Evolutionary conservation across 1,140 invertebrate genomes (phyloP).

Genomic region (Pseudomyrmex cubaensis): DNA sequence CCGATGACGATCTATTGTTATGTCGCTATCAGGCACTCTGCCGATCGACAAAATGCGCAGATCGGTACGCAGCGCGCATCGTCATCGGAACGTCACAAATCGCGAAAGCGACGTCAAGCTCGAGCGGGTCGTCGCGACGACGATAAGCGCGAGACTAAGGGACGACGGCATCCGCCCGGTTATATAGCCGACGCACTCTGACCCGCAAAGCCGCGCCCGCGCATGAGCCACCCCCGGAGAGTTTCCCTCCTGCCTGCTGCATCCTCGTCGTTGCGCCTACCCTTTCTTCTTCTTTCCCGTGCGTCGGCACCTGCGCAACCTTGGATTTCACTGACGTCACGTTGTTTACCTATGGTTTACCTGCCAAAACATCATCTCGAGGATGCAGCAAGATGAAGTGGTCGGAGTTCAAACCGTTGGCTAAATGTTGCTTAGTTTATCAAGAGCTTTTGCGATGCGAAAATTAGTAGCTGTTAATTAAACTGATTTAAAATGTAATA

Average conservation of each 20-base stretch:
- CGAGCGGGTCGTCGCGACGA: slow-evolving; percentile 74
- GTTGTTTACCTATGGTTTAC: slow-evolving; percentile 71
- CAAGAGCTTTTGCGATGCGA: background rate
- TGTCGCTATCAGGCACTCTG: slow-evolving; percentile 11
- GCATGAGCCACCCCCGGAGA: slow-evolving; percentile 77
- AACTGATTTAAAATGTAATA: background rate
- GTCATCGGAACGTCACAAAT: slow-evolving; percentile 39
- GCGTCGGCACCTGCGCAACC: slow-evolving; percentile 49
- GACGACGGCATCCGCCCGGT: slow-evolving; percentile 83
- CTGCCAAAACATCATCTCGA: slow-evolving; percentile 37
- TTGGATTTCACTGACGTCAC: slow-evolving; percentile 45
- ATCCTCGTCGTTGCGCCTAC: slow-evolving; percentile 64
- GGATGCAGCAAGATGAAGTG: background rate
- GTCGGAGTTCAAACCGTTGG: too few species aligned
- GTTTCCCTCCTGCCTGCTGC: slow-evolving; percentile 64
- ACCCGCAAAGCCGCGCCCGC: slow-evolving; percentile 84
- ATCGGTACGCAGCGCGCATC: slow-evolving; percentile 34
- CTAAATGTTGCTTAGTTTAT: background rate
- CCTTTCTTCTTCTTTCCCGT: slow-evolving; percentile 39
- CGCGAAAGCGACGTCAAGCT: slow-evolving; percentile 29
- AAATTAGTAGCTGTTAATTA: background rate
- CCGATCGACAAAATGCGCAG: background rate
- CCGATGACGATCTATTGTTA: background rate
- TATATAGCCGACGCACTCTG: slow-evolving; percentile 84
- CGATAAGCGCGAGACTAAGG: slow-evolving; percentile 83